Base-by-base conservation (phyloP, 2,888 invertebrate genomes). In the Epistrophe grossulariae region DNA sequence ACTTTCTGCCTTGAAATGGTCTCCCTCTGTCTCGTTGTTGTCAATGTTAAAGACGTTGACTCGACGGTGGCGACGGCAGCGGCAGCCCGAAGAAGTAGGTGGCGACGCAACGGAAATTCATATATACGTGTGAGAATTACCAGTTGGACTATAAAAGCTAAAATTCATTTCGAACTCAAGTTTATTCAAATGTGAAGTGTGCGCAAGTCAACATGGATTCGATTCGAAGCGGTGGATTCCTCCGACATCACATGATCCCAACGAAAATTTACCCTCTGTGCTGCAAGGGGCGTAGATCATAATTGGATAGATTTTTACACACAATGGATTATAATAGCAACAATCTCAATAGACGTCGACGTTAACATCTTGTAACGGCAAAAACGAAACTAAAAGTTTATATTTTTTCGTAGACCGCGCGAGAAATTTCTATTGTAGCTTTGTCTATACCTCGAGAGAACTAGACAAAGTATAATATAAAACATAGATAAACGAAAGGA, bases 141-240 rank as follows among this genome's bases (percentile, higher is more conserved):
- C 88, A 82, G 84, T 87, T 88, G 90, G 91, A 90, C 91, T 92
- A 92, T 92, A 92, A 92, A 92, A 92, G 92, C 93, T 90, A 91
- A 91, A 92, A 91, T 91, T 91, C 91, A 90, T 91, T 91, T 91
- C 90, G 90, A 91, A 92, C 91, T 92, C 92, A 92, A 91, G 92
- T 92, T 92, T 92, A 92, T 92, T 92, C 92, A 93, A 92, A 91
- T 92, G 91, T 91, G 91, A 92, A 91, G 91, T 91, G 92, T 91
- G 91, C 90, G 91, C 92, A 92, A 91, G 92, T 90, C 89, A 90
- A 92, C 87, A 79, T 76, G 87, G 83, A 83, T 83, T 87, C 50
- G 62, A 83, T 83, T 87, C 38, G 57, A 70, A 64, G 70, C 45
- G 64, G 62, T 60, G 8, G 19, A 35, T 59, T 62, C 62, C 55